A percentile compares a stretch with the other conserved stretches of the same genome.
phyloP scores from a whole-genome alignment of 1,140 invertebrate genomes.

The Oedothorax gibbosus region DNA sequence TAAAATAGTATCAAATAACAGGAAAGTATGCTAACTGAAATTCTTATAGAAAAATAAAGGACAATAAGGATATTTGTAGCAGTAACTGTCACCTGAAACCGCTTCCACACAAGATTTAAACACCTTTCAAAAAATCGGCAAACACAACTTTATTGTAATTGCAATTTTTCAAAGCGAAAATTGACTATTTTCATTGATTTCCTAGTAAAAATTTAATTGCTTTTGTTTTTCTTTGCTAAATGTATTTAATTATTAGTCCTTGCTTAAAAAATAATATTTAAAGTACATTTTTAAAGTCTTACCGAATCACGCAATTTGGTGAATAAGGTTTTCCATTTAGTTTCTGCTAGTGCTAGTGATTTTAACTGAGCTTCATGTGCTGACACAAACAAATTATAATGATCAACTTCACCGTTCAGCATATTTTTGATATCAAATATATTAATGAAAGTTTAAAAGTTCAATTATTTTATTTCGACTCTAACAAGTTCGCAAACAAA shows the following conservation, averaged over 20 bases:
- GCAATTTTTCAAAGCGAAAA: neutral
- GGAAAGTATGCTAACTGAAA: too few species aligned
- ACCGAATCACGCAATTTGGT: conserved; percentile 33
- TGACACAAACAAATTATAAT: conserved; percentile 10
- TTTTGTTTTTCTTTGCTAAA: neutral
- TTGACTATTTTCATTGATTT: neutral
- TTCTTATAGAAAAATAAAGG: too few species aligned
- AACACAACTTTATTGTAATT: too few species aligned
- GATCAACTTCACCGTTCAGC: conserved; percentile 2
- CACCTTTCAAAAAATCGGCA: too few species aligned
- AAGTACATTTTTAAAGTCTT: neutral
- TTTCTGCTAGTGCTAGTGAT: conserved; percentile 3
- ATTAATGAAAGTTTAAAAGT: too few species aligned
- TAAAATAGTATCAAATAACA: too few species aligned
- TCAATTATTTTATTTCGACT: too few species aligned
- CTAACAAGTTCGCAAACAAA: too few species aligned
- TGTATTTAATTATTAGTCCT: neutral
- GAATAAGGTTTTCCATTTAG: conserved; percentile 32
- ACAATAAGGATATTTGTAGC: too few species aligned
- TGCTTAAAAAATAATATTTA: neutral
- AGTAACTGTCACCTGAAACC: too few species aligned
- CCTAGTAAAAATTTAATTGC: neutral
- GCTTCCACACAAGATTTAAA: too few species aligned
- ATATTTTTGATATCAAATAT: neutral
- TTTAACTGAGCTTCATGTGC: conserved; percentile 27